Base-by-base conservation (phyloP, 1,140 invertebrate species). In the Hydropsyche tenuis region DNA sequence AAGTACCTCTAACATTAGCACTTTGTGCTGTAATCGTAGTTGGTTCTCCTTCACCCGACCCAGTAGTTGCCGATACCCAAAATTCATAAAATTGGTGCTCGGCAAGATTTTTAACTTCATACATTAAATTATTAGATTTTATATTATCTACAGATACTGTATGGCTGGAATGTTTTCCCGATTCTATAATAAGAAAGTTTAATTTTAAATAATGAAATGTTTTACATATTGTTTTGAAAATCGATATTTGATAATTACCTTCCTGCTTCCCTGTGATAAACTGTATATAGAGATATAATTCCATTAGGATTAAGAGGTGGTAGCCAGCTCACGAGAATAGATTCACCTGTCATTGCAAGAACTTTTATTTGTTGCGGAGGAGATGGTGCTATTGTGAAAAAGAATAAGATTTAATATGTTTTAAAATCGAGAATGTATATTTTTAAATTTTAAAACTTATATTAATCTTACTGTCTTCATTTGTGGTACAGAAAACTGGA, bases 51-150 rank as follows among this genome's bases (percentile, higher is more conserved):
- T 94, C 92, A 0, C 92, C 93, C 0, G 89, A 86, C 3, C 87
- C 87, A 0, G 92, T 94, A 0, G 90, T 91, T 1, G 92, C 92
- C 1, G 91, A 91, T 27, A 93, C 90, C 92, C 92, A 94, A 81
- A 94, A 92, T 81, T 93, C 91, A 79, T 93, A 93, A 7, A 88
- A 80, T 78, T 91, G 88, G 64, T 88, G 87, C 76, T 90, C 89
- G 22, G 84, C 82, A 22, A 90, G 81, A 73, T 87, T 88, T 14
- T 88, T 82, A 11, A 90, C 84, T 82, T 90, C 88, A 80, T 87
- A 89, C 72, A 87, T 87, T 18, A 90, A 75, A 75, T 85, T 84
- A 20, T 78, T 73, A n/a, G 84, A 82, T 0, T 79, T 77, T 27
- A 77, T 81, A 75, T 81, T 82, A 60, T 84, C 83, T 9, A 82